These are phyloP conservation scores for Numenius arquata DNA, from an alignment of 2,113 vertebrate genomes.

Conservation along the genomic window DNA sequence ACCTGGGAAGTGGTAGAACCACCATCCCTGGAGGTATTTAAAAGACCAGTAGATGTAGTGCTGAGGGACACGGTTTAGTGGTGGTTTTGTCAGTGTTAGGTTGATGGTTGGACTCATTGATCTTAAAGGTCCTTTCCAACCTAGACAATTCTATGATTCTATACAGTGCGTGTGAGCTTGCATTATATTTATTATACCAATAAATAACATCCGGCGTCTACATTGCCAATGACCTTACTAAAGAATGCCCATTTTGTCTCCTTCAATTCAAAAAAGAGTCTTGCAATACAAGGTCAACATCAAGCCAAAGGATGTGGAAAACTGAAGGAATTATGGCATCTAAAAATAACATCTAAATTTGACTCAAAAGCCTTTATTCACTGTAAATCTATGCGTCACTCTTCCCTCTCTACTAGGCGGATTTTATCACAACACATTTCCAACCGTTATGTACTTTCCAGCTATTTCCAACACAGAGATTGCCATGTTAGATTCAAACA, in stretches of 20 bases:
- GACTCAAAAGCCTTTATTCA: conserved; percentile 21
- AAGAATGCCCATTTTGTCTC: background rate
- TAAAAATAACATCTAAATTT: conserved; percentile 26
- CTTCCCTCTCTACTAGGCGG: background rate
- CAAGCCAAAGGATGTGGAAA: conserved; percentile 25
- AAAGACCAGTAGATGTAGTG: background rate
- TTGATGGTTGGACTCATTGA: background rate
- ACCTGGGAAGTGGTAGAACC: background rate
- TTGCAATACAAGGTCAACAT: background rate
- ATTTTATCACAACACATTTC: background rate
- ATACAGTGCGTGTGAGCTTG: background rate
- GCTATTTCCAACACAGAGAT: background rate
- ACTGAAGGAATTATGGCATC: background rate
- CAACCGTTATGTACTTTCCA: background rate
- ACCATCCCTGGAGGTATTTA: background rate
- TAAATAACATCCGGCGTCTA: background rate
- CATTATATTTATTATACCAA: background rate
- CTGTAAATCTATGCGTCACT: background rate
- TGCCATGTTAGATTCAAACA: background rate
- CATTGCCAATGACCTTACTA: background rate
- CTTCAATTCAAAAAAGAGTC: background rate
- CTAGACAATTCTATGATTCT: background rate
- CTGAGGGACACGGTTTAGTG: background rate
- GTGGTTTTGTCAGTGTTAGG: background rate
- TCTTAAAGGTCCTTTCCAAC: background rate